phyloP scores from a whole-genome alignment of 2,797 vertebrate genomes.

The Apogon hyalosoma region DNA sequence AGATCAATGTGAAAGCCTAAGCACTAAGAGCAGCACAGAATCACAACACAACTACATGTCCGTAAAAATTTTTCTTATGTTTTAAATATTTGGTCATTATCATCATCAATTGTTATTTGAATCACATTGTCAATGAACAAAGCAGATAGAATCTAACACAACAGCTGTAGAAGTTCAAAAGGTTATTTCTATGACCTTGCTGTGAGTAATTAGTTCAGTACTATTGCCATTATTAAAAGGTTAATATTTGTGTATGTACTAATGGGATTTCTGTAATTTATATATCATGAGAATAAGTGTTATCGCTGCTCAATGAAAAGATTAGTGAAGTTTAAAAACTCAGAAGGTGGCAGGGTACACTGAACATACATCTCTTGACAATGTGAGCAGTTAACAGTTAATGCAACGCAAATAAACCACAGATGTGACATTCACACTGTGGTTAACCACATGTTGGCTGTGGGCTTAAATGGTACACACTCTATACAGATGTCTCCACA shows the following conservation, averaged over 20 bases:
- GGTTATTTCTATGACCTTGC: no score
- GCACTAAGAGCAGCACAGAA: no score
- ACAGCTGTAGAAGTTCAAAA: no score
- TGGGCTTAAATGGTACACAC: conserved; percentile 17
- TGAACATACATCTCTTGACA: conserved; percentile 22
- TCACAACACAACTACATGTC: no score
- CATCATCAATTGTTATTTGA: no score
- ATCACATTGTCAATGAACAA: no score
- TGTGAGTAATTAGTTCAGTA: not conserved
- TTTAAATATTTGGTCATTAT: no score
- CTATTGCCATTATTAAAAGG: not conserved
- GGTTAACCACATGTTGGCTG: conserved; percentile 60
- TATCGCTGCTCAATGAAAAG: not conserved
- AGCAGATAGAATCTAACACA: no score
- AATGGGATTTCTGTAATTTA: not conserved
- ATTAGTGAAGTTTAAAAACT: not conserved
- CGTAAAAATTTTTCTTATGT: no score
- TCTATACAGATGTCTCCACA: conserved; percentile 36
- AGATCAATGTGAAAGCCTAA: no score
- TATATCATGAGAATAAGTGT: not conserved
- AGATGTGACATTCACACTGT: conserved; percentile 42
- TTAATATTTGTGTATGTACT: no score
- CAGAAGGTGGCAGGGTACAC: conserved; percentile 3
- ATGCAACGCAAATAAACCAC: conserved; percentile 26
- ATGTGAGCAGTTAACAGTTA: conserved; percentile 27